These are phyloP conservation scores for Drosophila maculinotata DNA, from an alignment of 2,888 invertebrate genomes.

Conservation along the genomic window DNA sequence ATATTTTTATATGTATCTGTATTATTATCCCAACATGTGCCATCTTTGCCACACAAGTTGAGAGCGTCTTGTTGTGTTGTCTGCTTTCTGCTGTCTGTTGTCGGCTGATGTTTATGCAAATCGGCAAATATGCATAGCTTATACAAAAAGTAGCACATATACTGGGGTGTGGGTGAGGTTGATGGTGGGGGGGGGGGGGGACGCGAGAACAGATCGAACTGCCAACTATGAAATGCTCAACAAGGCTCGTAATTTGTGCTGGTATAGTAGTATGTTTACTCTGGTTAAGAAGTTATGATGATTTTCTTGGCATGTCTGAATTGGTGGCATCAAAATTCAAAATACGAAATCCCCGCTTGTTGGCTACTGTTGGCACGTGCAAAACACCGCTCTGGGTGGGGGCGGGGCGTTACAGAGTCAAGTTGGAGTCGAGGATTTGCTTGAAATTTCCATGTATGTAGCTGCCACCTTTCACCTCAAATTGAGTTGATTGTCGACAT, in stretches of 20 bases:
- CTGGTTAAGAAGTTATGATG: constrained; percentile 35
- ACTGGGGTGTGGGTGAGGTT: not conserved
- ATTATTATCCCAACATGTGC: constrained; percentile 2
- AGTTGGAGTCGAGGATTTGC: constrained; percentile 42
- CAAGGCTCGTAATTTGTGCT: constrained; percentile 52
- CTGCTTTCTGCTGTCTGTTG: constrained; percentile 18
- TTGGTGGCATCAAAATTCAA: constrained; percentile 55
- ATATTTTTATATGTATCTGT: no score
- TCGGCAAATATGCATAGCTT: constrained; percentile 43
- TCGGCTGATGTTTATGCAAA: constrained; percentile 67
- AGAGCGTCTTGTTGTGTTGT: constrained; percentile 13
- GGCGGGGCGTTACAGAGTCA: constrained; percentile 12
- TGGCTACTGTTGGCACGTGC: constrained; percentile 59
- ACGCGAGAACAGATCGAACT: constrained; percentile 32
- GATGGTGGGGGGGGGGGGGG: not conserved
- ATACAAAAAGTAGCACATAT: constrained; percentile 5
- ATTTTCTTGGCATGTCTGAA: constrained; percentile 20
- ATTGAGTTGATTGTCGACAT: constrained; percentile 76
- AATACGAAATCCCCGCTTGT: constrained; percentile 62
- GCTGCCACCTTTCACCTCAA: constrained; percentile 48
- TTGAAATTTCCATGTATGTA: constrained; percentile 53
- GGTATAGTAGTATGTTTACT: constrained; percentile 26
- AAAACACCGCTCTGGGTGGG: not conserved
- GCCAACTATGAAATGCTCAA: constrained; percentile 32
- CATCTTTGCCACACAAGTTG: constrained; percentile 7